These are phyloP conservation scores for Xiphophorus maculatus DNA, from an alignment of 2,113 vertebrate species.

Conservation along the genomic window DNA sequence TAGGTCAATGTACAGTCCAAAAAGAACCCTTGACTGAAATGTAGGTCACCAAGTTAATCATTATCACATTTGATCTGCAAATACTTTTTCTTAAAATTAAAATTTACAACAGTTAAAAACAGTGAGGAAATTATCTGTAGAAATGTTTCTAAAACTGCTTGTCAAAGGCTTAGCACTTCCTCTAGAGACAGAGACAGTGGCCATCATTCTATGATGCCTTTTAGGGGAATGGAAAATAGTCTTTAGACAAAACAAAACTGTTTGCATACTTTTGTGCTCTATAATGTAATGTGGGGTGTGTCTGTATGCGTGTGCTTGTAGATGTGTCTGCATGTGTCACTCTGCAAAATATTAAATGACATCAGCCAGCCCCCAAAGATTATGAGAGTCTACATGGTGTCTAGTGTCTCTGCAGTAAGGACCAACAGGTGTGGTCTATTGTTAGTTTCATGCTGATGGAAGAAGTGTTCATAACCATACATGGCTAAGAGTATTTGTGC, in stretches of 20 bases:
- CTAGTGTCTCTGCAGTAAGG: conserved; percentile 69
- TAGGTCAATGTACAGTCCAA: conserved; percentile 31
- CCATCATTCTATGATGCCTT: conserved; percentile 36
- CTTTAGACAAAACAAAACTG: conserved; percentile 28
- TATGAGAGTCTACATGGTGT: conserved; percentile 62
- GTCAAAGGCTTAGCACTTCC: too few relatives aligned
- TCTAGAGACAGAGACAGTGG: not conserved
- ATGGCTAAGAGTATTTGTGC: conserved; percentile 39
- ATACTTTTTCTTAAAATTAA: conserved; percentile 18
- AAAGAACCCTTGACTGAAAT: conserved; percentile 13
- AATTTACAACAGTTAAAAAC: not conserved
- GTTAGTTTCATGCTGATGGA: conserved; percentile 55
- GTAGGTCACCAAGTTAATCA: conserved; percentile 20
- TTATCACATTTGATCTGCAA: not conserved
- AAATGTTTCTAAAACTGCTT: too few relatives aligned
- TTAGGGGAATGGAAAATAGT: conserved; percentile 39
- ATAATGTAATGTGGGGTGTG: not conserved
- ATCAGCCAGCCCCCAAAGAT: conserved; percentile 43
- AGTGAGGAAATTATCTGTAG: not conserved
- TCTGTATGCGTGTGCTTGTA: conserved; percentile 6
- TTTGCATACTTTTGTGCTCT: conserved; percentile 11
- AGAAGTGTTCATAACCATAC: conserved; percentile 51
- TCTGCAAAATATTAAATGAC: conserved; percentile 50
- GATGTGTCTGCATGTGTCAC: conserved; percentile 54
- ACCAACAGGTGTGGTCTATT: conserved; percentile 79